These are phyloP conservation scores for Iselma pallidipennis DNA, from an alignment of 2,888 invertebrate species.

Conservation along the genomic window DNA sequence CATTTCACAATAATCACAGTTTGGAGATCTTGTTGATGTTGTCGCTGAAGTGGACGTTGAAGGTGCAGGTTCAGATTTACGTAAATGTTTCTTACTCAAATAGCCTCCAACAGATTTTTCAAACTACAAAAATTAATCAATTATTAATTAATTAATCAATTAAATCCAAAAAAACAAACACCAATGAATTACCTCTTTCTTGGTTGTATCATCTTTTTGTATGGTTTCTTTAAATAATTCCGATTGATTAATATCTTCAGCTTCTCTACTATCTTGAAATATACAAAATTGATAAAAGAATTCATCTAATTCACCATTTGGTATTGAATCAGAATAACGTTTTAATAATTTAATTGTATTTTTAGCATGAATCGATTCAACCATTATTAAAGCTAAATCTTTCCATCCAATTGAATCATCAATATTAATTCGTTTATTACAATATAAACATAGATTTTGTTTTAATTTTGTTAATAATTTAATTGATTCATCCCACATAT, in stretches of 20 bases:
- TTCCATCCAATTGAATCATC: slow-evolving; percentile 64
- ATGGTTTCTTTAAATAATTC: background rate
- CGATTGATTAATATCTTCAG: slow-evolving; percentile 44
- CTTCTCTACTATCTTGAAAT: slow-evolving; percentile 53
- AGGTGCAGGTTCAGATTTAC: too few species aligned
- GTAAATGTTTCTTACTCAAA: slow-evolving; percentile 40
- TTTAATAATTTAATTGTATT: slow-evolving; percentile 62
- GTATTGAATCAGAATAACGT: slow-evolving; percentile 61
- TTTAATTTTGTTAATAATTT: slow-evolving; percentile 62
- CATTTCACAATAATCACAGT: slow-evolving; percentile 46
- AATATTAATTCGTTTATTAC: slow-evolving; percentile 59
- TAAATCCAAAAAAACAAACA: background rate
- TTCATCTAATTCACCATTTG: slow-evolving; percentile 62
- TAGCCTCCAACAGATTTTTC: slow-evolving; percentile 41
- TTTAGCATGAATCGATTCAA: slow-evolving; percentile 64
- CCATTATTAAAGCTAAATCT: slow-evolving; percentile 61
- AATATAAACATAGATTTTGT: slow-evolving; percentile 65
- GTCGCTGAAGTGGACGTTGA: too few species aligned
- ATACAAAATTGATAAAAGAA: slow-evolving; percentile 66
- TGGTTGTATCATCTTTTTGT: background rate
- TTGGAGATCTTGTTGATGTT: slow-evolving; percentile 18
- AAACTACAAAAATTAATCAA: slow-evolving; percentile 49
- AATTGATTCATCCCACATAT: slow-evolving; percentile 64
- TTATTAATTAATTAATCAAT: background rate
- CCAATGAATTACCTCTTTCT: background rate